A percentile compares a stretch with the other conserved stretches of the same genome.
Evolutionary conservation across 2,797 vertebrate genomes (phyloP).

Genomic region (Gallinago stenura): DNA sequence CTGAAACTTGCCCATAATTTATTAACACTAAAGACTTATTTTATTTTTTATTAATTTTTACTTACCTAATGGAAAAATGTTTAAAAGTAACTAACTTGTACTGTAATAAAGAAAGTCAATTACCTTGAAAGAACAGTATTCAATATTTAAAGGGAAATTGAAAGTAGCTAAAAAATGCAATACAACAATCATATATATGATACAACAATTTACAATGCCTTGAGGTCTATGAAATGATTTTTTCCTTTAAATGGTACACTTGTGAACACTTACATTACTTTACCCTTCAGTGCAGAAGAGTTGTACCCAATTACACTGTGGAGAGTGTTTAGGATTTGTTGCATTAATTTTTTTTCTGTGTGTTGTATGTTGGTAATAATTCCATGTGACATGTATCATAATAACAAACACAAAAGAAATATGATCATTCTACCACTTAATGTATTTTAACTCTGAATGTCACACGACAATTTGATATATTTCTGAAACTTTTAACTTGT

Average conservation of each 20-base stretch:
- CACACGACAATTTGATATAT: not conserved
- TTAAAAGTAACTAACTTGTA: not conserved
- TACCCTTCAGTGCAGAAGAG: not conserved
- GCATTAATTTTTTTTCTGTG: not conserved
- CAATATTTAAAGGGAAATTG: not conserved
- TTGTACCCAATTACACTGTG: not conserved
- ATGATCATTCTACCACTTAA: not conserved
- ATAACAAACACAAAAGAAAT: not conserved
- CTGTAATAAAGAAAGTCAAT: not conserved
- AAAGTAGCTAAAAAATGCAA: not conserved
- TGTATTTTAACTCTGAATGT: not conserved
- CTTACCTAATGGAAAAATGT: not conserved
- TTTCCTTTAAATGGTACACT: not conserved
- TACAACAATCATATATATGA: not conserved
- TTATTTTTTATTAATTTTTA: not conserved
- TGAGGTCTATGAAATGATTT: not conserved
- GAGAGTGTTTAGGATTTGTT: not conserved
- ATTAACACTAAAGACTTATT: not conserved
- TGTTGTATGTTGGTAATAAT: not conserved
- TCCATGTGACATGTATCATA: not conserved
- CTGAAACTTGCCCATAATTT: not conserved
- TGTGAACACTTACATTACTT: conserved; percentile 1
- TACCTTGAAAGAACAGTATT: not conserved
- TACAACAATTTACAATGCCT: not conserved
- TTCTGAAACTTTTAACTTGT: not conserved